Evolutionary conservation across 2,113 vertebrate species (phyloP), one percentile per base, ranked within the genome.

Genomic region (Pachyramphus minor): DNA sequence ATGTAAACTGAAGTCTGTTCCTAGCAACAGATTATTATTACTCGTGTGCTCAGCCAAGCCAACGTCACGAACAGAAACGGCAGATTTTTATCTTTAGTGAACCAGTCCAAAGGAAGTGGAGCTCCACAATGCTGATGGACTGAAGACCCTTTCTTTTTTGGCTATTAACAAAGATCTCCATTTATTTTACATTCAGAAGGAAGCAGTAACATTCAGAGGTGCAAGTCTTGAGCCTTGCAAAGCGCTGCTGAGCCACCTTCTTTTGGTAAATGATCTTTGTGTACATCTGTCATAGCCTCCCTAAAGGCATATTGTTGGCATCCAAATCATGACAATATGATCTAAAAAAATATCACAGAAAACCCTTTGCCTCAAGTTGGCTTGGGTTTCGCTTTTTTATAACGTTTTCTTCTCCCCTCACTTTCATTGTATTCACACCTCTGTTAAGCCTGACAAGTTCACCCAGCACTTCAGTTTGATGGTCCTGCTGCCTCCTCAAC

Each of bases 1-100:
- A 45, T 84, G 67, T 85, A 93, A 95, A 91, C 88, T 68, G 45
- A 17, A 89, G 45, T 79, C 81, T 94, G 55, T 39, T 96, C 89
- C 91, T 92, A 96, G 93, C 94, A 97, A 95, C 73, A 37, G 60
- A 92, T 89, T 55, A 95, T 86, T 95, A 95, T 86, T 95, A 92
- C 93, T 91, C 87, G 66, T 58, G 74, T 55, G 5, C 68, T 59
- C 56, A 87, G 72, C 25, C 8, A 23, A 86, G 78, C 69, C 85
- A 85, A 83, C 30, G 1, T 53, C 86, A 53, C 16, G 47, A 86
- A 78, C 49, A 93, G 64, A 82, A 95, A 92, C 3, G 0, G 71
- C 77, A 93, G 96, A 95, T 95, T 92, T 95, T 94, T 88, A 96
- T 96, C 95, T 93, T 21, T 27, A 17, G 30, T 50, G n/a, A 86